These are phyloP conservation scores for Abramis brama DNA, from an alignment of 2,113 vertebrate species.

Conservation along the genomic window DNA sequence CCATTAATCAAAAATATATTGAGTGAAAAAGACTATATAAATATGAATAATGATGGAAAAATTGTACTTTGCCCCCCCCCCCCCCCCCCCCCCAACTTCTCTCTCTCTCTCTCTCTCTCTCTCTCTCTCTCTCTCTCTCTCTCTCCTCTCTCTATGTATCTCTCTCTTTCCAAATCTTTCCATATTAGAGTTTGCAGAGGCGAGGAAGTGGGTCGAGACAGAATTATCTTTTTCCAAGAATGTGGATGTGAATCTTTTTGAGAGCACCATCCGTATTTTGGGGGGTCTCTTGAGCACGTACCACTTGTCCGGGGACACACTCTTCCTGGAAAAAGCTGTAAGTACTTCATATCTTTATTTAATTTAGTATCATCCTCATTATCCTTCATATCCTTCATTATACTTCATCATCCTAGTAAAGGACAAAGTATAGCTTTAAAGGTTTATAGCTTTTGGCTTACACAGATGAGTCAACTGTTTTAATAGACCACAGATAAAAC, in stretches of 20 bases:
- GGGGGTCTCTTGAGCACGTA: conserved; percentile 92
- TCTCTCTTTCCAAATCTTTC: background rate
- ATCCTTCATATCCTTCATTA: background rate
- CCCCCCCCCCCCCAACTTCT: too few relatives aligned
- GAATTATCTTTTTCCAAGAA: conserved; percentile 86
- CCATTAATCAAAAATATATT: background rate
- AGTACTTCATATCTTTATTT: conserved; percentile 60
- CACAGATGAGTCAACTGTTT: background rate
- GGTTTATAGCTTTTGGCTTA: background rate
- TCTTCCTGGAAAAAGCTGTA: conserved; percentile 94
- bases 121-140: background rate
- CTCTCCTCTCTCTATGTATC: background rate
- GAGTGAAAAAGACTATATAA: background rate
- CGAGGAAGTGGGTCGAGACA: conserved; percentile 84
- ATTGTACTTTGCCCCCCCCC: too few relatives aligned
- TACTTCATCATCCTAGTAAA: background rate
- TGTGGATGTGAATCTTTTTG: conserved; percentile 96
- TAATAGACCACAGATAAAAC: background rate
- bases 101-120: background rate
- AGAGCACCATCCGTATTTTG: conserved; percentile 94
- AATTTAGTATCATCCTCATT: background rate
- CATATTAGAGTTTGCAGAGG: conserved; percentile 87
- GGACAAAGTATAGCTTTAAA: background rate
- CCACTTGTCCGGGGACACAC: conserved; percentile 85
- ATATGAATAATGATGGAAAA: background rate